phyloP scores from a whole-genome alignment of 2,888 invertebrate species.

The Xestia sexstrigata region DNA sequence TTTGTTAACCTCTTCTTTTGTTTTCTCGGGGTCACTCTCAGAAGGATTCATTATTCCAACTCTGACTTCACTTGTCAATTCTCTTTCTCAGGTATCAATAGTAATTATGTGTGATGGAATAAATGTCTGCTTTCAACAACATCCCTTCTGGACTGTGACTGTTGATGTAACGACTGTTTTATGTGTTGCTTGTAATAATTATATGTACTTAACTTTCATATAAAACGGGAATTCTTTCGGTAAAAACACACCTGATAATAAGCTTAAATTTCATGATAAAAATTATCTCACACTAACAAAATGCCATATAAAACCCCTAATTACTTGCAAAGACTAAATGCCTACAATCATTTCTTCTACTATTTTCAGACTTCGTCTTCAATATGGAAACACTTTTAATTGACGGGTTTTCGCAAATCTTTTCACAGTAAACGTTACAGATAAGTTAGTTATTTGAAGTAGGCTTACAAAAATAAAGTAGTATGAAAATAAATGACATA shows the following conservation, averaged over 20 bases:
- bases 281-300: not conserved
- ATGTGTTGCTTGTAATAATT: constrained; percentile 61
- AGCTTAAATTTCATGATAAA: constrained; percentile 12
- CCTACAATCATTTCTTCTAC: not conserved
- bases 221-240: constrained; percentile 8
- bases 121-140: constrained; percentile 42
- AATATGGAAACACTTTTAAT: not conserved
- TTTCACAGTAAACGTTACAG: constrained; percentile 1
- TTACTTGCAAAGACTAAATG: constrained; percentile 3
- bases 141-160: constrained; percentile 44
- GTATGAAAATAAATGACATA: not conserved
- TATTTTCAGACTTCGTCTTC: not conserved
- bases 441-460: constrained; percentile 21
- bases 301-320: not conserved
- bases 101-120: constrained; percentile 57
- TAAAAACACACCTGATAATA: constrained; percentile 33
- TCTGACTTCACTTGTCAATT: constrained; percentile 24
- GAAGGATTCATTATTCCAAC: constrained; percentile 39
- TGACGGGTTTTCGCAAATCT: not conserved
- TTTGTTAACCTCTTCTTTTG: constrained; percentile 63
- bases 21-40: constrained; percentile 50
- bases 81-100: constrained; percentile 32
- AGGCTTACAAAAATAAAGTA: constrained; percentile 17
- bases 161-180: constrained; percentile 59
- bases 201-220: constrained; percentile 41